Evolutionary conservation across 2,888 invertebrate species (phyloP), one percentile per base, ranked within the genome.

Genomic region (Phalangium opilio): DNA sequence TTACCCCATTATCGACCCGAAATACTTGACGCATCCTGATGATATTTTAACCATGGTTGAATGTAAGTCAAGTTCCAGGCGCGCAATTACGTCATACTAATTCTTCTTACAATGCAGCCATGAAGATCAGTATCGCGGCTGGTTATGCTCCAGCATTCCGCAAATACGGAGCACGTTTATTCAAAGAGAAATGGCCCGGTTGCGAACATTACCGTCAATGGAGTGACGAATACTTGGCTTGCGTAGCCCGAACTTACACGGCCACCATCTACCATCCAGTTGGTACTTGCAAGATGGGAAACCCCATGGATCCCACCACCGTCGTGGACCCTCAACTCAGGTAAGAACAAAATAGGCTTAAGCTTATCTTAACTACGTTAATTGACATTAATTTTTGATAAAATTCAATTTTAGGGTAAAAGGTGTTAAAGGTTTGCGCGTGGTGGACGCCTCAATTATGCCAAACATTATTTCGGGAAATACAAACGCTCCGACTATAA

Each of bases 401-500:
- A 27, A 27, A 27, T 27, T 27, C 27, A 7, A 27, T 27, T 27
- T 87, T 14, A 33, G 51, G 19, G 50, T 48, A 3, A 21, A 21
- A 32, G 44, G 87, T 1, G 69, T 87, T 0, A 69, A 76, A 45
- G 81, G 83, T n/a, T 69, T 89, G 27, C 72, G 87, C 52, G 83
- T 87, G 14, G 79, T 86, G 56, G 87, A 87, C 61, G 85, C 83
- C 21, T 83, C 83, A 59, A 78, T 87, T 56, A 86, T 87, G 84
- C 87, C 86, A 1, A 81, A 81, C 1, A 83, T 87, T 57, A 79
- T 79, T 32, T 83, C 84, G 61, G 87, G 87, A 7, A 87, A 89
- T 61, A 87, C 86, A 1, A 86, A 87, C 64, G 87, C 87, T 1
- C 85, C 87, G 0, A 79, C 80, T n/a, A 83, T 87, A 43, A 87